These are phyloP conservation scores for Ptychodera flava DNA, from an alignment of 35 echinoderm and acorn worm genomes.

Conservation along the genomic window DNA sequence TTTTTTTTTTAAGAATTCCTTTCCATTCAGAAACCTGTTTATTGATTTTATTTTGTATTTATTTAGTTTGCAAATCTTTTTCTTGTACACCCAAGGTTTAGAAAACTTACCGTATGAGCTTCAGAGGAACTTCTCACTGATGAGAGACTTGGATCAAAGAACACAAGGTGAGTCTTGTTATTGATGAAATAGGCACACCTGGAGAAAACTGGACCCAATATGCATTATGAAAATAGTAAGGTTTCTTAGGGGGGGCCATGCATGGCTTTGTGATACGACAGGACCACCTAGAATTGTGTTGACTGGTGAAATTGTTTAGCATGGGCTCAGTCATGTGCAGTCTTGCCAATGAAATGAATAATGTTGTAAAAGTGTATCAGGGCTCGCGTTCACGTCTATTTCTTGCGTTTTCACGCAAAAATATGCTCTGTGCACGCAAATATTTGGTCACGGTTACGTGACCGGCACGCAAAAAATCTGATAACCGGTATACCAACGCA, in stretches of 20 bases:
- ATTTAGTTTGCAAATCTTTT: too few species aligned
- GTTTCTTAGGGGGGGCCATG: not conserved
- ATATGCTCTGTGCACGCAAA: too few species aligned
- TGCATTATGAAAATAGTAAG: too few species aligned
- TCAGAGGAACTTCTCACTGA: conserved; percentile 88
- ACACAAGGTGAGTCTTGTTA: conserved; percentile 63
- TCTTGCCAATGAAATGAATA: not conserved
- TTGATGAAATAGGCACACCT: too few species aligned
- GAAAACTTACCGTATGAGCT: conserved; percentile 98
- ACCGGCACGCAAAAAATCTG: too few species aligned
- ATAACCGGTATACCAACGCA: too few species aligned
- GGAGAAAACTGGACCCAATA: too few species aligned
- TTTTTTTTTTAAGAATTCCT: too few species aligned
- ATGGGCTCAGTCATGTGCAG: not conserved
- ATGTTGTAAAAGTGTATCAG: conserved; percentile 39
- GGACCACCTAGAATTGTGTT: not conserved
- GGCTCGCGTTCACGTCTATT: conserved; percentile 21
- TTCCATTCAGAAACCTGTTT: too few species aligned
- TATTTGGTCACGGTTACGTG: too few species aligned
- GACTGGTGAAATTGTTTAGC: not conserved
- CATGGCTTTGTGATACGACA: not conserved
- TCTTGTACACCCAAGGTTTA: conserved; percentile 52
- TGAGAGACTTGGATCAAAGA: conserved; percentile 95
- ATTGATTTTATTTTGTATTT: too few species aligned
- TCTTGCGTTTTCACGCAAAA: too few species aligned